Evolutionary conservation across 2,113 vertebrate genomes (phyloP).

Genomic region (Xerus inauris): DNA sequence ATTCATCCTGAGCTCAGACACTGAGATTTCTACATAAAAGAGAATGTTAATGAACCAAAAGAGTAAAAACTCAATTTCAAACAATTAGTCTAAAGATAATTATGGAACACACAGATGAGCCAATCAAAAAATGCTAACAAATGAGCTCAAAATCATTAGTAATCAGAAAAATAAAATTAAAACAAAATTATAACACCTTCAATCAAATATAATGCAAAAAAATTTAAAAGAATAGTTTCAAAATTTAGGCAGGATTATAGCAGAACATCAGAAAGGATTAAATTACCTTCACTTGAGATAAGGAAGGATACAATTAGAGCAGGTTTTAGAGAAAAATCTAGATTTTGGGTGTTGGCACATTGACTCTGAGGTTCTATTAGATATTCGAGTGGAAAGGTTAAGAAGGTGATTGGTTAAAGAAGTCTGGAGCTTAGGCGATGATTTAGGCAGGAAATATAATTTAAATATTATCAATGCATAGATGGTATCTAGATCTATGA

Average conservation of each 20-base stretch:
- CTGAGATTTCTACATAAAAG: neutral
- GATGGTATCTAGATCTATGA: neutral
- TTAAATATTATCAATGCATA: neutral
- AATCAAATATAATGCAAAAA: neutral
- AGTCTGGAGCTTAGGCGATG: neutral
- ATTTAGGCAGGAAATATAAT: neutral
- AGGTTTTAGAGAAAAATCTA: neutral
- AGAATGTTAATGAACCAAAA: neutral
- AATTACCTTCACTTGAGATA: neutral
- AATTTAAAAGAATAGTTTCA: neutral
- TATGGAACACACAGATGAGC: neutral
- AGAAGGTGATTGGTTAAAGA: neutral
- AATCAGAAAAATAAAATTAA: neutral
- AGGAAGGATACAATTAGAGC: neutral
- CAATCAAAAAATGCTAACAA: neutral
- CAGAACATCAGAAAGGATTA: neutral
- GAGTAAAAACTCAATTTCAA: neutral
- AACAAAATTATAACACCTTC: neutral
- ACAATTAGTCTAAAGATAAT: neutral
- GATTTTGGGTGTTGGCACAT: neutral
- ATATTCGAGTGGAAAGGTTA: neutral
- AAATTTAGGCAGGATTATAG: neutral
- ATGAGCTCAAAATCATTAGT: neutral
- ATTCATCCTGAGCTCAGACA: neutral
- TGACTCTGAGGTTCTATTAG: neutral